Percentiles rank a stretch among this genome's conserved stretches.
Conservation (phyloP, 1,140 invertebrate genomes). For the Panagrolaimus sp. region DNA sequence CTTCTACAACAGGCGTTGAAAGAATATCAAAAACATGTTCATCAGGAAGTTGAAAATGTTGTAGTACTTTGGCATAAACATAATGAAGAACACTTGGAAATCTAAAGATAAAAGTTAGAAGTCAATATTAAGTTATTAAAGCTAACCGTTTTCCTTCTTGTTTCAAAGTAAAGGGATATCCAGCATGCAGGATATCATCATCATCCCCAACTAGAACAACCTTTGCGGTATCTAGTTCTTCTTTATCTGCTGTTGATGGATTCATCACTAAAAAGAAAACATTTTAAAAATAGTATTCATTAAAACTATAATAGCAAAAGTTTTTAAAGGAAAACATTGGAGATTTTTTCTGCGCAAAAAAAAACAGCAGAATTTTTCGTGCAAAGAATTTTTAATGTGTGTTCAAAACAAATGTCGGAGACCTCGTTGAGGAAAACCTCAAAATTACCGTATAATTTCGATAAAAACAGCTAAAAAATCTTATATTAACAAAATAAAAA, state of each 20-base stretch:
- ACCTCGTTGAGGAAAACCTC: no score
- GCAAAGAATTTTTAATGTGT: constrained; percentile 3
- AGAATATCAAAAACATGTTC: constrained; percentile 49
- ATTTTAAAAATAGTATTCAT: no score
- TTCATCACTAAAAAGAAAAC: no score
- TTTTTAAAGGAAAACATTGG: no score
- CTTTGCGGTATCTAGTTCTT: constrained; percentile 12
- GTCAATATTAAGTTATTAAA: neutral
- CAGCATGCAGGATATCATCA: constrained; percentile 51
- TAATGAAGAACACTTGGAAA: constrained; percentile 53
- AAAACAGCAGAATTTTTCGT: neutral
- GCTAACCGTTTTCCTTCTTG: constrained; percentile 51
- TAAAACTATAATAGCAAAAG: no score
- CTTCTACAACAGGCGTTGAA: constrained; percentile 44
- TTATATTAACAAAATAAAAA: no score
- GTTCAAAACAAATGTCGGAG: no score
- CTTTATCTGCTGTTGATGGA: neutral
- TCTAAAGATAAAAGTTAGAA: constrained; percentile 34
- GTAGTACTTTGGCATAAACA: constrained; percentile 52
- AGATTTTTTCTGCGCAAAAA: no score
- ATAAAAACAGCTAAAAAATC: no score
- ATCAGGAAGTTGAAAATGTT: constrained; percentile 37
- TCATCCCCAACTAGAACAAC: constrained; percentile 55
- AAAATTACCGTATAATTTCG: no score
- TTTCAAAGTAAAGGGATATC: constrained; percentile 46